These are phyloP conservation scores for Notarius quadriscutis DNA, from an alignment of 2,113 vertebrate species.

Conservation along the genomic window DNA sequence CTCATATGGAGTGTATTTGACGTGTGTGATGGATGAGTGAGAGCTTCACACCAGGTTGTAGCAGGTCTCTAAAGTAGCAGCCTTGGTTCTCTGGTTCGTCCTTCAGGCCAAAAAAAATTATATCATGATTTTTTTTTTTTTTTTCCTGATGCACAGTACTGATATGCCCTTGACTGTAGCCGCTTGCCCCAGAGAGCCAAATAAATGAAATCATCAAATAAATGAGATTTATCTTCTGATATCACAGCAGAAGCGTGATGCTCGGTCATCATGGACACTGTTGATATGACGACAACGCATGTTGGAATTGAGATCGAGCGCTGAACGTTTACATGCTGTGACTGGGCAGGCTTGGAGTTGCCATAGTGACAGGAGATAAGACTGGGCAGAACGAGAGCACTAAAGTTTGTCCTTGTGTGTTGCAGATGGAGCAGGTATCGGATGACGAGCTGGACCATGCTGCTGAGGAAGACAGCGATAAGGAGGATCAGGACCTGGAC, in stretches of 20 bases:
- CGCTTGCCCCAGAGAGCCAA: not conserved
- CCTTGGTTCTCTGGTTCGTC: not conserved
- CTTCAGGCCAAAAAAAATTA: not conserved
- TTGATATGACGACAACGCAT: not conserved
- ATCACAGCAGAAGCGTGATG: not conserved
- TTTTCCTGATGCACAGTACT: not conserved
- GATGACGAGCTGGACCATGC: conserved; percentile 97
- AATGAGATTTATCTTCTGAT: not conserved
- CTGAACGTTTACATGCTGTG: conserved; percentile 4
- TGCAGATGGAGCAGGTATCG: conserved; percentile 95
- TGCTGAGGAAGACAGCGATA: conserved; percentile 96
- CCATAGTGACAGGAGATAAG: conserved; percentile 62
- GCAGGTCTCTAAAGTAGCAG: not conserved
- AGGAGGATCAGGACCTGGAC: conserved; percentile 97
- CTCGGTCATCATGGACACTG: not conserved
- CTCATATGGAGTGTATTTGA: not conserved
- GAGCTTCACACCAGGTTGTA: not conserved
- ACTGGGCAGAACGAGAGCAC: not conserved
- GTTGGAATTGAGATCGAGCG: conserved; percentile 29
- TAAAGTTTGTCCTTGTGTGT: conserved; percentile 33
- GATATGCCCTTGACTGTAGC: not conserved
- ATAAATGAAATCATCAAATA: not conserved
- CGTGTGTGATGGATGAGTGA: not conserved
- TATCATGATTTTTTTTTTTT: too few relatives aligned
- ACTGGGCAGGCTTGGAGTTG: conserved; percentile 40